Evolutionary conservation across 2,113 vertebrate species (phyloP).

Genomic region (Tichodroma muraria): DNA sequence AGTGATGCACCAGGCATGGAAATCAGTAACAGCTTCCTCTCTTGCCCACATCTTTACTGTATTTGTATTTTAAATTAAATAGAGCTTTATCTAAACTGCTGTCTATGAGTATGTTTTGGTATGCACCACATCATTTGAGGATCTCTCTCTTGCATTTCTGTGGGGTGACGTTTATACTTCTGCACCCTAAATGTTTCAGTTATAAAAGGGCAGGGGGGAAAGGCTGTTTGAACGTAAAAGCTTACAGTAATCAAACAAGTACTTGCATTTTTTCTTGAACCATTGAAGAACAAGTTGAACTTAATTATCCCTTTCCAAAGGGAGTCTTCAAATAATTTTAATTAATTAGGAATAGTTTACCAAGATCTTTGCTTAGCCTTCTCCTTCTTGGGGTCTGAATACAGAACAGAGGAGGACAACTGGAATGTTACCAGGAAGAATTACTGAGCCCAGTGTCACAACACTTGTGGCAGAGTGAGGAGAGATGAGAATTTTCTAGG

Average conservation of each 20-base stretch:
- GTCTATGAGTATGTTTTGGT: not conserved
- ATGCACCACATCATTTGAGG: not conserved
- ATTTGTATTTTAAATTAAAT: not conserved
- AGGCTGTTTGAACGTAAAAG: not conserved
- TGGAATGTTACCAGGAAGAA: not conserved
- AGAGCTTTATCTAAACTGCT: not conserved
- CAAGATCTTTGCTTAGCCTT: not conserved
- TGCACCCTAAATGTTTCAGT: not conserved
- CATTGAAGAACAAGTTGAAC: not conserved
- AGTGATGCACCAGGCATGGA: not conserved
- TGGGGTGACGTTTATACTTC: not conserved
- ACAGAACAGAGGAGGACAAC: not conserved
- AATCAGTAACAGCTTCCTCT: not conserved
- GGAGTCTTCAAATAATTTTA: not conserved
- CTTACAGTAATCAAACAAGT: not conserved
- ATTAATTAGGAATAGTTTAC: not conserved
- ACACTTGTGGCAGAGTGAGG: not conserved
- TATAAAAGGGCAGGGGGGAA: not conserved
- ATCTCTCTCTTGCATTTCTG: not conserved
- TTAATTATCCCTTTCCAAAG: not conserved
- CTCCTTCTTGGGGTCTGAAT: not conserved
- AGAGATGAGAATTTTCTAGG: not conserved
- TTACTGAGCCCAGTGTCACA: not conserved
- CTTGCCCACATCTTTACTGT: not conserved
- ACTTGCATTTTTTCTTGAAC: not conserved